Conservation (phyloP, 2,888 invertebrate species). For the Phalera bucephala region DNA sequence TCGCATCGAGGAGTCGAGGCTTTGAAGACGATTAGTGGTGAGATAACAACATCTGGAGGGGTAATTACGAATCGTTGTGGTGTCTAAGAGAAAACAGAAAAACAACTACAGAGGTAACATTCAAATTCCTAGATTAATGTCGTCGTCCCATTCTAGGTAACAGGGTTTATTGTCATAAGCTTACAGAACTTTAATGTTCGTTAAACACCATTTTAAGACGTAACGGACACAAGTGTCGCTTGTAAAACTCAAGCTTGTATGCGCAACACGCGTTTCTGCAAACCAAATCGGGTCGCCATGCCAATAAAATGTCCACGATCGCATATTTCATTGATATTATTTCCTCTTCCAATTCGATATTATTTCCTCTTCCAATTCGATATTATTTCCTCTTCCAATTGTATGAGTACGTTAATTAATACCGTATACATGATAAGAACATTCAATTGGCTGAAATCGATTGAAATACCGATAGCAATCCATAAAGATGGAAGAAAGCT, state of each 20-base stretch:
- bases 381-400: conserved; percentile 30
- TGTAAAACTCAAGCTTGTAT: conserved; percentile 1
- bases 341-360: conserved; percentile 30
- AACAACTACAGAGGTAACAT: conserved; percentile 19
- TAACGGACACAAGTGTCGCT: not conserved
- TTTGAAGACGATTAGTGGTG: conserved; percentile 43
- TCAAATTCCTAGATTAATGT: not conserved
- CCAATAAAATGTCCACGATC: conserved; percentile 15
- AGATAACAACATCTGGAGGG: conserved; percentile 37
- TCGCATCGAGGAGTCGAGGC: conserved; percentile 45
- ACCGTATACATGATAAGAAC: conserved; percentile 39
- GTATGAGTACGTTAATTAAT: conserved; percentile 38
- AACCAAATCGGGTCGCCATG: conserved; percentile 12
- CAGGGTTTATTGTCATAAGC: not conserved
- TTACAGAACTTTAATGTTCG: not conserved
- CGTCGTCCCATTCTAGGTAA: not conserved
- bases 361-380: conserved; percentile 31
- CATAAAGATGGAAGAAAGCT: conserved; percentile 54
- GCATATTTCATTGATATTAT: conserved; percentile 24
- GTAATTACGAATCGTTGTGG: conserved; percentile 27
- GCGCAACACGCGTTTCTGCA: conserved; percentile 6
- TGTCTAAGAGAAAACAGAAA: conserved; percentile 24
- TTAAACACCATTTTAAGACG: not conserved
- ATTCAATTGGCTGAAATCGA: conserved; percentile 37
- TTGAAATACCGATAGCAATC: conserved; percentile 44